Conservation (phyloP, 2,797 vertebrate genomes). For the Sebastes taczanowskii region DNA sequence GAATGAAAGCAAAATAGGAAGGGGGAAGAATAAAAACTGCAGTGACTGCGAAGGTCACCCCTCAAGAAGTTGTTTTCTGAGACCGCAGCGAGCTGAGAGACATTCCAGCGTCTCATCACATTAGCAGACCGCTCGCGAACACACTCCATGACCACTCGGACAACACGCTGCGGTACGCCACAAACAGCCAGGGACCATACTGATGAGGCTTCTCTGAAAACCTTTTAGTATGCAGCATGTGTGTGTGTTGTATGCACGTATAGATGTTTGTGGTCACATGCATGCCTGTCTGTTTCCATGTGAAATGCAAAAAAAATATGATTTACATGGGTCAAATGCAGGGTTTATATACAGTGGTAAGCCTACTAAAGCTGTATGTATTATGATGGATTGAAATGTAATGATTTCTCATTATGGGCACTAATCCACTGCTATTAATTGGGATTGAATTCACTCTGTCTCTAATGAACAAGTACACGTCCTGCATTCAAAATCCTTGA, state of each 20-base stretch:
- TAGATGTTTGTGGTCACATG: not conserved
- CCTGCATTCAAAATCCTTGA: not conserved
- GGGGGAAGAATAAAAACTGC: not conserved
- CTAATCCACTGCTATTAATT: not conserved
- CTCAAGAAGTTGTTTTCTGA: constrained; percentile 19
- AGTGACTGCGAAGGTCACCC: constrained; percentile 17
- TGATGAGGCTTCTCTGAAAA: constrained; percentile 22
- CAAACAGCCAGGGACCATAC: constrained; percentile 30
- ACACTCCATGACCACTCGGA: constrained; percentile 35
- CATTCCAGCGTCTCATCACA: constrained; percentile 60
- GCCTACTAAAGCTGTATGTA: not conserved
- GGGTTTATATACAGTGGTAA: not conserved
- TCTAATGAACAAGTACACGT: not conserved
- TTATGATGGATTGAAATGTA: not conserved
- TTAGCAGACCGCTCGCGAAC: constrained; percentile 41
- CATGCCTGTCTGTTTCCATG: not conserved
- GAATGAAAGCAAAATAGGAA: not conserved
- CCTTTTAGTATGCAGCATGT: constrained; percentile 3
- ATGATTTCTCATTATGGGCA: not conserved
- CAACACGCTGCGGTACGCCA: constrained; percentile 40
- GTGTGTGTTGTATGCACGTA: not conserved
- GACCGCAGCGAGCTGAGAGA: constrained; percentile 44
- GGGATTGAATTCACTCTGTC: not conserved
- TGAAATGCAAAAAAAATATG: not conserved
- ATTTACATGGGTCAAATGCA: not conserved